A percentile compares a stretch with the other conserved stretches of the same genome.
Conservation (phyloP, 2,888 invertebrate genomes). For the Hylaea fasciaria region DNA sequence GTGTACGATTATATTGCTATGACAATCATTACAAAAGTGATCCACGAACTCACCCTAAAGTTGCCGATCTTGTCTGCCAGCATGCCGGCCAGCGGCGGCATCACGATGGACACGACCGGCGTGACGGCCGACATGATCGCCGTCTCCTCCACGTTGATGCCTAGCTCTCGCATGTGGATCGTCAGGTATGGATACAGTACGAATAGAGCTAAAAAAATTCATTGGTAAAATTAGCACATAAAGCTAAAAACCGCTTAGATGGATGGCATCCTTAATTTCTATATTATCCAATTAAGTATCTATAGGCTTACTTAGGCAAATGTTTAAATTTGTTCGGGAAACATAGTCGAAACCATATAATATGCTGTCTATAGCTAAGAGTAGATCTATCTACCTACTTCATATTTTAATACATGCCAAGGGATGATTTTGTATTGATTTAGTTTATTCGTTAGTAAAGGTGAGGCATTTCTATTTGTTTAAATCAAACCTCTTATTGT, state of each 20-base stretch:
- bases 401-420: no score
- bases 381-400: no score
- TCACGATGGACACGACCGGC: conserved; percentile 90
- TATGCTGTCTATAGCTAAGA: no score
- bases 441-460: no score
- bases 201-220: conserved; percentile 84
- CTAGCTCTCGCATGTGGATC: conserved; percentile 91
- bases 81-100: conserved; percentile 91
- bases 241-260: no score
- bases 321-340: no score
- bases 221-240: background rate
- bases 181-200: conserved; percentile 92
- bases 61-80: conserved; percentile 92
- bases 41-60: conserved; percentile 85
- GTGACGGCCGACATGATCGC: conserved; percentile 92
- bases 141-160: conserved; percentile 91
- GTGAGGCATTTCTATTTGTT: conserved; percentile 12
- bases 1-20: no score
- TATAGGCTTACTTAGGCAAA: no score
- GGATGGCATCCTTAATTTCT: no score
- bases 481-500: conserved; percentile 4
- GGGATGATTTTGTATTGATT: no score
- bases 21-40: background rate
- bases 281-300: no score
- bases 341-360: no score